Percentiles rank a stretch among this genome's conserved stretches.
Evolutionary conservation across 2,113 vertebrate species (phyloP).

Genomic region (Peromyscus californicus): DNA sequence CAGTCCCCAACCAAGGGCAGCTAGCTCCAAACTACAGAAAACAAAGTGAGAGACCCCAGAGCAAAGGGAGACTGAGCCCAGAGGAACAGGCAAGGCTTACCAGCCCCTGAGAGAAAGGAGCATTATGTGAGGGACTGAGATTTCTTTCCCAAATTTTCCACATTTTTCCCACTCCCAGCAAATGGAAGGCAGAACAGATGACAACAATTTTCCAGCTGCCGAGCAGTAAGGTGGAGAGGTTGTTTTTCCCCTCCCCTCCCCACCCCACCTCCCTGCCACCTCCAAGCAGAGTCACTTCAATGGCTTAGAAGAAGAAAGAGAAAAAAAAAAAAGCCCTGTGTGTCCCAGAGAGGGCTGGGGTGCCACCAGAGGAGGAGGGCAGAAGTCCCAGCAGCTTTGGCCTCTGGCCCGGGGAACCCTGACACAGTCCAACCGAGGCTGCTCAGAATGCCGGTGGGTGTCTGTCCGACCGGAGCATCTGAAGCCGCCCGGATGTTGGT

Average conservation of each 20-base stretch:
- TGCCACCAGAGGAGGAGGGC: neutral
- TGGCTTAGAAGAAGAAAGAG: slow-evolving; percentile 50
- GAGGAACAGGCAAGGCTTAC: neutral
- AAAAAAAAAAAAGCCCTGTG: neutral
- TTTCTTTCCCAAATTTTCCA: slow-evolving; percentile 82
- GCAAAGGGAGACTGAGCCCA: neutral
- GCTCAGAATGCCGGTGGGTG: neutral
- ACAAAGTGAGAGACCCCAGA: neutral
- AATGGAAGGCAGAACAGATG: slow-evolving; percentile 83
- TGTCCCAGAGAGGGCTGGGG: neutral
- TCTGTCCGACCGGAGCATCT: neutral
- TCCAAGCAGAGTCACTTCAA: slow-evolving; percentile 40
- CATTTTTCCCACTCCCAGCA: slow-evolving; percentile 78
- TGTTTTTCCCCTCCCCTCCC: neutral
- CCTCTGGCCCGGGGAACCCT: neutral
- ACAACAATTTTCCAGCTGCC: slow-evolving; percentile 84
- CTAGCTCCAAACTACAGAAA: neutral
- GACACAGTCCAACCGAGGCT: neutral
- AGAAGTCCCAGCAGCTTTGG: slow-evolving; percentile 4
- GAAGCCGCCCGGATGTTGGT: neutral
- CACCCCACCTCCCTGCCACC: neutral
- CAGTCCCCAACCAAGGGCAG: neutral
- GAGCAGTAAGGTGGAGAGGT: slow-evolving; percentile 82
- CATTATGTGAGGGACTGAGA: slow-evolving; percentile 56
- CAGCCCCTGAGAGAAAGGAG: neutral